Base-by-base conservation (phyloP, 2,113 vertebrate species). In the Chionodraco myersi region DNA sequence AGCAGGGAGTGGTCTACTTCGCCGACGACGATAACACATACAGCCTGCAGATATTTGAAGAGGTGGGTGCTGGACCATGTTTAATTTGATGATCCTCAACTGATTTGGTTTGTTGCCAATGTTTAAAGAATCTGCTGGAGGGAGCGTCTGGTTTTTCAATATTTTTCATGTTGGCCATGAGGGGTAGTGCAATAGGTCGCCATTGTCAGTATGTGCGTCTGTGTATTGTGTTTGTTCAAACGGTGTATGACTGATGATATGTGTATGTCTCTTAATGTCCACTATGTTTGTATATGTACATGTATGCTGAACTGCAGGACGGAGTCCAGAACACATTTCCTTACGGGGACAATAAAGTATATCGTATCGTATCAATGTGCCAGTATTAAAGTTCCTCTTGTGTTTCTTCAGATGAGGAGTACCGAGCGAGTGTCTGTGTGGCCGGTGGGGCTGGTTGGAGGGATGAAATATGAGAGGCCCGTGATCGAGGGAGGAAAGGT, bases 361-460 rank as follows among this genome's bases (percentile, higher is more conserved):
- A 21, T 21, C 21, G 21, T 21, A 21, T 21, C 21, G 21, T 21
- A 21, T 21, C 21, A 21, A 60, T 44, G 48, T 60, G 26, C 9
- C 2, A 15, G 49, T 16, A 69, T 13, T 74, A 21, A 36, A 53
- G 21, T 4, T 67, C 18, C 10, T 63, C 15, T 45, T 62, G 30
- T 84, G 51, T 91, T 52, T 49, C 51, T 13, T 23, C 84, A 98
- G 97, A 98, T 98, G 96, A 96, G 97, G 54, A 92, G 90, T 87
- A 98, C 97, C 10, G 91, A 92, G 57, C 94, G 93, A 5, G 96
- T 97, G 11, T 97, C 97, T 0, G 96, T 98, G 59, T 98, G 97
- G 97, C 97, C 97, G 0, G 97, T 98, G 73, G 97, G 97, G 23
- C 93, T 98, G 51, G 97, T 98, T 36, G 97, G 97, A 0, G 96